Base-by-base conservation (phyloP, 2,113 vertebrate genomes). In the Mystacornis crossleyi region DNA sequence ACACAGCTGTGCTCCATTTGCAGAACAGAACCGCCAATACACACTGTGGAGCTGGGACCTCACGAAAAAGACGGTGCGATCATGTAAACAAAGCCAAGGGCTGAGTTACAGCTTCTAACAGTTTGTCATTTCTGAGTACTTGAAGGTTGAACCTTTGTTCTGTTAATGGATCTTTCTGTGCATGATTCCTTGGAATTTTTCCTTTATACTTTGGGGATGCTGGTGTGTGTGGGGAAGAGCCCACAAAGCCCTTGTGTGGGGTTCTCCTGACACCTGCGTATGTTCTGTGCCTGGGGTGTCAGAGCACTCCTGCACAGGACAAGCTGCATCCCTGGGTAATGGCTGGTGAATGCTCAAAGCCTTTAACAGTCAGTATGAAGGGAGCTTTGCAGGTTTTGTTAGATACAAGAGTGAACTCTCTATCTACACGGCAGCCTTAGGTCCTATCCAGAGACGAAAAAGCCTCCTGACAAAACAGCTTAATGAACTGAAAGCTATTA, bases 221-320 rank as follows among this genome's bases (percentile, higher is more conserved):
- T 26, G n/a, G 20, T 25, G 29, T 15, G 26, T 10, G 16, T 21
- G 24, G 10, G 71, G 29, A 88, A 65, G 6, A 65, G 29, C 50
- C 71, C 66, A 86, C 50, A 73, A 70, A 45, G 3, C 5, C 38
- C 17, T 42, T 15, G 10, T 10, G 57, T 72, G 43, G 48, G 66
- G 64, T 18, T 43, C 66, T 92, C 38, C 82, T 60, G 33, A 88
- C 8, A 31, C 36, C 36, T 1, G 2, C n/a, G 36, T 17, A 14
- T 0, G 9, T 61, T 70, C 16, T 1, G 0, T 1, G 2, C 38
- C 33, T 18, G 4, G 3, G 20, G 24, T 54, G 42, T 33, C 38
- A 36, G 67, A 82, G 50, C 53, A 57, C 51, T 75, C 17, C 42
- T 53, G 53, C 61, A 57, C 31, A 42, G 40, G 47, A 48, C n/a